Evolutionary conservation across 2,888 invertebrate species (phyloP), one percentile per base, ranked within the genome.

Genomic region (Liposcelis brunnea): DNA sequence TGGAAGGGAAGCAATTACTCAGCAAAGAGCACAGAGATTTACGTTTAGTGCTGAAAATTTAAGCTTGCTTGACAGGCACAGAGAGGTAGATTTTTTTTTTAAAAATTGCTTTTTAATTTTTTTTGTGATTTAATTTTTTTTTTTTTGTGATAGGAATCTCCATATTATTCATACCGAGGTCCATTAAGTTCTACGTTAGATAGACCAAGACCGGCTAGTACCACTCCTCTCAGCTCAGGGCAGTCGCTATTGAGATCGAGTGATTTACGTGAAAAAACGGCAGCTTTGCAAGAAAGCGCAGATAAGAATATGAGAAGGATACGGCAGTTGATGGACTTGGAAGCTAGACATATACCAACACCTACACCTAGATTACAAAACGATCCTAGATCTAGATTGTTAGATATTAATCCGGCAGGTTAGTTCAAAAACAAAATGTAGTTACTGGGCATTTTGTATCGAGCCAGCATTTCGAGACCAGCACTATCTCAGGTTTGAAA

Each of bases 1-100:
- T 48, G 79, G 84, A 38, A 71, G 85, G 49, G 84, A 83, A 53
- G 64, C 74, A 43, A 53, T 61, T 16, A 72, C 72, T 53, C 74
- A 75, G 55, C 77, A 77, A 54, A 70, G 80, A 52, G 75, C 79
- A 19, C 79, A 80, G 51, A 70, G 82, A 54, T 82, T 83, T 58
- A 83, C 82, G 15, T 90, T 85, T 67, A 90, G 90, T 56, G 90
- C 90, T 31, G 90, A 91, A 66, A 90, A 90, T 60, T 82, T 89
- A 55, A 62, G 59, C 51, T 58, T 68, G 38, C 58, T 65, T 26
- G 66, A 67, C 52, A 56, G 63, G 48, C 59, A 62, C 19, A 58
- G 63, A 56, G 62, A 87, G 66, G 89, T 89, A 65, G 15, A 34
- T 15, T 2, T 31, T 43, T 5, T 34, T 36, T 34, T 2, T 10